Evolutionary conservation across 1,140 invertebrate species (phyloP), one percentile per base, ranked within the genome.

Genomic region (Coboldia fuscipes): DNA sequence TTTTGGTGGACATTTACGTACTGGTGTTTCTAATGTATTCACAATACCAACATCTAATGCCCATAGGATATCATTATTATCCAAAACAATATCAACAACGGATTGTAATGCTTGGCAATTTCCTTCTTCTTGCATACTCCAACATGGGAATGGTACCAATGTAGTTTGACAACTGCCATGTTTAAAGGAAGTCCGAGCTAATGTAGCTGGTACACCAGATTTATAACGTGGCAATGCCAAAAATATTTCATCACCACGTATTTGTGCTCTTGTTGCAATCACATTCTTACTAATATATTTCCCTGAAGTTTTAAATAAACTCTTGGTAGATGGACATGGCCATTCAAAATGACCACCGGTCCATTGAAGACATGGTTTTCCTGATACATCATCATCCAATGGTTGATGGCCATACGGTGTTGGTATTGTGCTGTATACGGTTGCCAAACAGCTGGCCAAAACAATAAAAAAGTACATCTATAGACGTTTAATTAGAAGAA

Each of bases 11-110:
- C 63, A 68, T 30, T 54, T 57, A 12, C 63, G 49, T 2, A 62
- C 41, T 3, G 67, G 61, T 2, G 47, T 48, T 31, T 61, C 60
- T 27, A 72, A 39, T 1, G 60, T 65, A 30, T 68, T 60, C 0
- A 68, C 58, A 5, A 70, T 56, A 22, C 69, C 69, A 1, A 58
- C 58, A 39, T 72, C 68, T 20, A 72, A 45, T 2, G 65, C 64
- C 69, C 69, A 72, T 1, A 72, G 53, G 15, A 56, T 46, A 17
- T 56, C 47, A 21, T 56, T 57, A 17, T 46, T 48, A 47, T 70
- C 68, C 5, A 70, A 44, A 33, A 61, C 63, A 9, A 70, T 43
- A 41, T 72, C 69, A 0, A 71, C 66, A 1, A 61, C 67, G 10
- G 62, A 68, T 31, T 70, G 65, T 3, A 71, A 42, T 0, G 62